A percentile compares a stretch with the other conserved stretches of the same genome.
phyloP scores from a whole-genome alignment of 2,888 invertebrate genomes.

The Xanthorhoe designata region DNA sequence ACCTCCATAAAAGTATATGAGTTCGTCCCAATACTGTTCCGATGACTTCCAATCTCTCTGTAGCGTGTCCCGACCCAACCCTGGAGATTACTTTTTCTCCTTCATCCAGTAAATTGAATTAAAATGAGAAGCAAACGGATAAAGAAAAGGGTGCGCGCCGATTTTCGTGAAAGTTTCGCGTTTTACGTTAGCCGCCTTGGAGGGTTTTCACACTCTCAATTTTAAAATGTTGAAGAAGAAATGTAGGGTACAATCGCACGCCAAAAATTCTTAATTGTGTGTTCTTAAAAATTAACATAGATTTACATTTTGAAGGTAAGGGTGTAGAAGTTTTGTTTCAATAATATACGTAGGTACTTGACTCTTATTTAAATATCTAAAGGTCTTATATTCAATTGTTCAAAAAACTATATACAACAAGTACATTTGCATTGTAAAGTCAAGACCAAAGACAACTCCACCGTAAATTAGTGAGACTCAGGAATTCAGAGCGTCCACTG shows the following conservation, averaged over 20 bases:
- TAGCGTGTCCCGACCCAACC: slow-evolving; percentile 80
- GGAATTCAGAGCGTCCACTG: neutral
- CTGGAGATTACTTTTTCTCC: slow-evolving; percentile 83
- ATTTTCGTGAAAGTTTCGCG: slow-evolving; percentile 72
- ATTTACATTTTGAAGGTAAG: neutral
- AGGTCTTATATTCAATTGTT: no score
- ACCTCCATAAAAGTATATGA: slow-evolving; percentile 82
- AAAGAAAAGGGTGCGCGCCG: slow-evolving; percentile 77
- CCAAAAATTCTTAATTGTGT: slow-evolving; percentile 5
- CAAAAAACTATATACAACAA: neutral
- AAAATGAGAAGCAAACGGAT: slow-evolving; percentile 82
- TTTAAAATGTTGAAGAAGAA: slow-evolving; percentile 31
- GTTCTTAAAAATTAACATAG: neutral
- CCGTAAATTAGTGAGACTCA: neutral
- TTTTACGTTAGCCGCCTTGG: slow-evolving; percentile 61
- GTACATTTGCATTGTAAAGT: neutral
- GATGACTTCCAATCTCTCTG: slow-evolving; percentile 83
- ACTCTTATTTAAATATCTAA: no score
- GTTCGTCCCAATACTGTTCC: slow-evolving; percentile 82
- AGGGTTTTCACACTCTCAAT: slow-evolving; percentile 53
- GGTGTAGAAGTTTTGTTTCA: neutral
- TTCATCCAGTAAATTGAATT: slow-evolving; percentile 84
- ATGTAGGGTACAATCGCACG: slow-evolving; percentile 13
- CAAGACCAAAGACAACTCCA: neutral
- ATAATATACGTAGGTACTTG: no score